These are phyloP conservation scores for Echinops telfairi DNA, from an alignment of 2,113 vertebrate species.

Conservation along the genomic window DNA sequence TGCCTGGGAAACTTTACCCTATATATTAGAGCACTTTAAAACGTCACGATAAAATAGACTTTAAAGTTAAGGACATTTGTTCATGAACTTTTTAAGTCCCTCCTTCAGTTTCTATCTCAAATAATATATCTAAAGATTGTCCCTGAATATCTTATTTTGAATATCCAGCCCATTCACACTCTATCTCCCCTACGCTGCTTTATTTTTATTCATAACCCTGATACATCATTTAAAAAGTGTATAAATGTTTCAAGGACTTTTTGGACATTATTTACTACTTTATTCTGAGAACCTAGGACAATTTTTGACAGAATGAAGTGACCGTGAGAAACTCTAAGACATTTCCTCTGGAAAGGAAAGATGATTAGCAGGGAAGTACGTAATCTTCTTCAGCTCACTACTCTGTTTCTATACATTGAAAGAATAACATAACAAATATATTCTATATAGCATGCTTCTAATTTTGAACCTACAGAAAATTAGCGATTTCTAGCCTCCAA, in stretches of 20 bases:
- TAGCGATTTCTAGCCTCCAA: neutral
- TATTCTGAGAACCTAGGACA: neutral
- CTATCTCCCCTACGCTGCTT: neutral
- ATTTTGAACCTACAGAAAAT: neutral
- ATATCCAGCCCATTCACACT: neutral
- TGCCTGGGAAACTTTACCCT: neutral
- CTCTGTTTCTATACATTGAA: neutral
- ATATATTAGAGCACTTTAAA: neutral
- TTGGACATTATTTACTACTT: neutral
- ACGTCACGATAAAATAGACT: too few relatives aligned
- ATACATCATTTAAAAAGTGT: neutral
- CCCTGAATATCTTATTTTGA: neutral
- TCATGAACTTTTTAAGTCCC: too few relatives aligned
- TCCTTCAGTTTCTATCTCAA: neutral
- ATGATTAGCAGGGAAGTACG: neutral
- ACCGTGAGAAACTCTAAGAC: neutral
- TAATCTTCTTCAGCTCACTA: neutral
- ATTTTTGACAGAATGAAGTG: neutral
- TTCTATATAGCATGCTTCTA: neutral
- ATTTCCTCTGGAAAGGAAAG: neutral
- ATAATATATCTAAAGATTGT: neutral
- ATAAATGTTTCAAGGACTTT: neutral
- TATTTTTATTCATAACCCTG: neutral
- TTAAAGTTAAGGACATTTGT: too few relatives aligned
- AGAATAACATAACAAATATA: conserved; percentile 20